Evolutionary conservation across 2,797 vertebrate species (phyloP).

Genomic region (Coccyzus lansbergi): DNA sequence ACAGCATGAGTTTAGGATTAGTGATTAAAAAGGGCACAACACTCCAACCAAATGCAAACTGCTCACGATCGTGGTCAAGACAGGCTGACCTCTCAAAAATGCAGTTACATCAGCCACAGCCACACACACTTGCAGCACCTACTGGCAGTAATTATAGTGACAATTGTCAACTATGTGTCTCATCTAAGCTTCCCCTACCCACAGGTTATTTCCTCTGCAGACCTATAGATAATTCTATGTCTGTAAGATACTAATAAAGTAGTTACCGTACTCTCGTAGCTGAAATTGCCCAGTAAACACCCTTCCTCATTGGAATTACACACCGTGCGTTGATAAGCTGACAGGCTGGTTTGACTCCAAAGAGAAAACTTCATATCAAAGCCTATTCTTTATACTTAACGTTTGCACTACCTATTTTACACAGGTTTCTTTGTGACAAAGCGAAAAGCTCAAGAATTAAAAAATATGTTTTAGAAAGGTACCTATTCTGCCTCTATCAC

Average conservation of each 20-base stretch:
- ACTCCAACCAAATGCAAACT: not conserved
- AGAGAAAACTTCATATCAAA: not conserved
- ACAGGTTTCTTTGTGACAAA: not conserved
- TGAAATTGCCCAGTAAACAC: not conserved
- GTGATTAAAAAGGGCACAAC: not conserved
- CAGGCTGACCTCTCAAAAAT: not conserved
- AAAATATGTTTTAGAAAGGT: not conserved
- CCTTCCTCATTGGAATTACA: not conserved
- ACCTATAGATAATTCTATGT: not conserved
- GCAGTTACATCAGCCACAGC: not conserved
- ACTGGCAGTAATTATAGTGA: not conserved
- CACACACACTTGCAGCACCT: rapidly evolving
- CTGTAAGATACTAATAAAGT: not conserved
- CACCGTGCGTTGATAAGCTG: not conserved
- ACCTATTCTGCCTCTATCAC: not conserved
- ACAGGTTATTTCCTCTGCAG: not conserved
- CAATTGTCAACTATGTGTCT: rapidly evolving
- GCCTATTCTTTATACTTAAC: not conserved
- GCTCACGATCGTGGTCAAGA: not conserved
- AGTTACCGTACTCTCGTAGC: not conserved
- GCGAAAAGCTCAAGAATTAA: not conserved
- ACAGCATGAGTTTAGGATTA: not conserved
- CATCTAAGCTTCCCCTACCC: not conserved
- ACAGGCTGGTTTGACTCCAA: not conserved
- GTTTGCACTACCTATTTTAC: not conserved